Base-by-base conservation (phyloP, 2,113 vertebrate genomes). In the Gallinago media region DNA sequence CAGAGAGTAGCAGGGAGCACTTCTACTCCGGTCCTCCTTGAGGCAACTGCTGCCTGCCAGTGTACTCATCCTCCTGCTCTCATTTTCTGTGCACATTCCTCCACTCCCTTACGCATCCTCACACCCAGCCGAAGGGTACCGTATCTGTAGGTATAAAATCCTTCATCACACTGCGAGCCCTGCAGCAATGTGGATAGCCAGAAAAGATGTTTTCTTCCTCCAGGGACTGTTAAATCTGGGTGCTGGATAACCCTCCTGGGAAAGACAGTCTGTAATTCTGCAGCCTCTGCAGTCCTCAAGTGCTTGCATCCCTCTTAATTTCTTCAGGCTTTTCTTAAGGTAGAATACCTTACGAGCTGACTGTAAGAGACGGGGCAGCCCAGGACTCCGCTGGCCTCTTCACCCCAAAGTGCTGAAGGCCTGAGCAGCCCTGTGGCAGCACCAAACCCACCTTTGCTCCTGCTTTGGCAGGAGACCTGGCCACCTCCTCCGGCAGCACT, bases 121-220 rank as follows among this genome's bases (percentile, higher is more conserved):
- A 8, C 5, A 5, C 25, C 49, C 47, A 15, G 31, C n/a, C 4
- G 2, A 55, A 62, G 63, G 36, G 11, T 27, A 26, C 8, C 14
- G 11, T 3, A 0, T 2, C 26, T 34, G 47, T 3, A n/a, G 23
- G 61, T 44, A 20, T 38, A 54, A 74, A 18, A 1, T 7, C 65
- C 38, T 71, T 77, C 59, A 34, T 46, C 12, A 2, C 0, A 1
- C 40, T 0, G 3, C 66, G 61, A n/a, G 20, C 29, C 71, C 34
- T 50, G 66, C 76, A 71, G 19, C 22, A n/a, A 40, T 56, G 27
- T 65, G 21, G 27, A 6, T 3, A 50, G 76, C 62, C 26, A 25
- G 21, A 49, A 67, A 67, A 83, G 42, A 72, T 22, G 42, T 62
- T 63, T 66, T 74, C 63, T 89, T 91, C 71, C 58, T 78, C 19